phyloP scores from a whole-genome alignment of 1,140 invertebrate species.

The Drosophila mayri region DNA sequence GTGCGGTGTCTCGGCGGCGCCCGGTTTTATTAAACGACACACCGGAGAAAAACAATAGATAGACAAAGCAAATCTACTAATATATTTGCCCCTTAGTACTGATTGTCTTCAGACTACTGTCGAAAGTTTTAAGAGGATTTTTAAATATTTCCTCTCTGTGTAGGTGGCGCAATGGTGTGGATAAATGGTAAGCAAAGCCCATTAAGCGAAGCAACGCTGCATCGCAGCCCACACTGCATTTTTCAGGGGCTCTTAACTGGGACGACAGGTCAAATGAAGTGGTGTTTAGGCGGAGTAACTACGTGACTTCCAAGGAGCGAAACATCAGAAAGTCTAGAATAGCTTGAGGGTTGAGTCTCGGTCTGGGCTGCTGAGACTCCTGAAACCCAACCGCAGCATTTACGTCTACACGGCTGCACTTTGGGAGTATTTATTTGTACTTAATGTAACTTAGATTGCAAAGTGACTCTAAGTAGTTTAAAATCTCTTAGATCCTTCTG shows the following conservation, averaged over 20 bases:
- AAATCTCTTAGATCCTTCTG: constrained; percentile 47
- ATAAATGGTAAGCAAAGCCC: constrained; percentile 57
- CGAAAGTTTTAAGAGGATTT: neutral
- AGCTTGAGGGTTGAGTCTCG: constrained; percentile 2
- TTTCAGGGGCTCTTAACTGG: constrained; percentile 55
- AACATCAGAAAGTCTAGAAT: neutral
- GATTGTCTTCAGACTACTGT: neutral
- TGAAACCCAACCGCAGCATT: constrained; percentile 22
- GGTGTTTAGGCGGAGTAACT: constrained; percentile 25
- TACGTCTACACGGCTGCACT: constrained; percentile 51
- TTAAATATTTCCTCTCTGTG: neutral
- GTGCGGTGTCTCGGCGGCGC: constrained; percentile 12
- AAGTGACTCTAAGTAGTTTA: constrained; percentile 77
- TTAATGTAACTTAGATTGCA: constrained; percentile 49
- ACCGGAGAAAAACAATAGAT: neutral
- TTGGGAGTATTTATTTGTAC: constrained; percentile 74
- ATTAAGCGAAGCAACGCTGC: constrained; percentile 42
- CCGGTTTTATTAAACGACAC: constrained; percentile 35
- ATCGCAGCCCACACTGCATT: constrained; percentile 20
- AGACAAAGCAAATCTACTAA: neutral
- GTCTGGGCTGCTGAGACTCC: neutral
- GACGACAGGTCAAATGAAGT: constrained; percentile 32
- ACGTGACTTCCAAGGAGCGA: constrained; percentile 52
- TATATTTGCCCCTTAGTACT: neutral
- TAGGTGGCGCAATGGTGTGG: constrained; percentile 5